These are phyloP conservation scores for Sciaenops ocellatus DNA, from an alignment of 2,797 vertebrate genomes.

Conservation along the genomic window DNA sequence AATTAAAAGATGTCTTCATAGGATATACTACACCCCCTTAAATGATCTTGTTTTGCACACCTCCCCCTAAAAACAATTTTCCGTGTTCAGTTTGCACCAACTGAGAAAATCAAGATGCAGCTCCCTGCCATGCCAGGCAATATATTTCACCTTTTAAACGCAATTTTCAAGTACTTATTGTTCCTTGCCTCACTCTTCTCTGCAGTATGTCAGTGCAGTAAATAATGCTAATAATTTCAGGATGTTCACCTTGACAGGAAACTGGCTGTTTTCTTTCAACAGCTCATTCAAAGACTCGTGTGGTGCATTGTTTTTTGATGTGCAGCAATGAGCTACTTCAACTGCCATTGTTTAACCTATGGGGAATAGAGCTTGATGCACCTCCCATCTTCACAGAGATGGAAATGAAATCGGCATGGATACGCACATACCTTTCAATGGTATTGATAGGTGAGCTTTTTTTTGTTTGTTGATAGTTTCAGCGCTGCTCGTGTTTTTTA, in stretches of 20 bases:
- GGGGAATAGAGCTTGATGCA: constrained; percentile 76
- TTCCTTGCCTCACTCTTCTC: constrained; percentile 55
- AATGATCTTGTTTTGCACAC: constrained; percentile 43
- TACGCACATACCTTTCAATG: constrained; percentile 56
- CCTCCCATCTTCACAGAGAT: constrained; percentile 67
- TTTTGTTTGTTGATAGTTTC: constrained; percentile 63
- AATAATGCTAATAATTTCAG: constrained; percentile 82
- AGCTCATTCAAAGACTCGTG: constrained; percentile 69
- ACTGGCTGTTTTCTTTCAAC: constrained; percentile 78
- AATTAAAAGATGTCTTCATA: constrained; percentile 42
- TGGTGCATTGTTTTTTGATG: constrained; percentile 75
- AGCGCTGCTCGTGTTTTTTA: constrained; percentile 57
- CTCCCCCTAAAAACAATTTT: constrained; percentile 47
- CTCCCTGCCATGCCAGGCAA: constrained; percentile 57
- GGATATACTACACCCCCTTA: constrained; percentile 21
- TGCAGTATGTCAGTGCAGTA: constrained; percentile 68
- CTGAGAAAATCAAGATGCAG: constrained; percentile 68
- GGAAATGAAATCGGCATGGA: constrained; percentile 65
- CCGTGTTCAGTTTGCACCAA: constrained; percentile 55
- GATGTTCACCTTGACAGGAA: constrained; percentile 80
- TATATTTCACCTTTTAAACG: constrained; percentile 78
- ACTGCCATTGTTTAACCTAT: constrained; percentile 80
- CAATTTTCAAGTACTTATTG: constrained; percentile 65
- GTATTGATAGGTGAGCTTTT: constrained; percentile 70
- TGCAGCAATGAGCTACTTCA: constrained; percentile 75